These are phyloP conservation scores for Scaptodrosophila latifasciaeformis DNA, from an alignment of 2,888 invertebrate species.

Conservation along the genomic window DNA sequence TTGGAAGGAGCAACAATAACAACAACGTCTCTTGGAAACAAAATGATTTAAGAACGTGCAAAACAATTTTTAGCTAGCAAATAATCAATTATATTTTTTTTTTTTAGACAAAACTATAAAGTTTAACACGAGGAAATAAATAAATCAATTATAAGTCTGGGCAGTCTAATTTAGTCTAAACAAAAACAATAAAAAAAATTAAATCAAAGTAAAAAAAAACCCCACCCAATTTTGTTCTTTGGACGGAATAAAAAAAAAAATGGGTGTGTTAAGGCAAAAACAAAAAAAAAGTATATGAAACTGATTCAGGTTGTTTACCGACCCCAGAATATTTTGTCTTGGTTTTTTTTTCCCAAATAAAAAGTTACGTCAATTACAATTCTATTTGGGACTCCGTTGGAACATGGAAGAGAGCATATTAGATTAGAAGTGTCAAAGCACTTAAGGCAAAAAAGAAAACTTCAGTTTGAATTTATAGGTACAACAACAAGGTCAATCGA, in stretches of 20 bases:
- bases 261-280: conserved; percentile 9
- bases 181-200: conserved; percentile 16
- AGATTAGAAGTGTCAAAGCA: conserved; percentile 28
- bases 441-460: conserved; percentile 29
- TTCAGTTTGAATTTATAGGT: conserved; percentile 51
- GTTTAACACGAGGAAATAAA: conserved; percentile 50
- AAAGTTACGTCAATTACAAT: background rate
- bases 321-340: conserved; percentile 17
- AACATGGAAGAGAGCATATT: conserved; percentile 24
- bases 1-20: conserved; percentile 13
- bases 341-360: conserved; percentile 7
- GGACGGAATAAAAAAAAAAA: background rate
- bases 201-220: conserved; percentile 36
- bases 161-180: conserved; percentile 21
- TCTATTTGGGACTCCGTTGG: too few species aligned
- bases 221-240: conserved; percentile 15
- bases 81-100: conserved; percentile 54
- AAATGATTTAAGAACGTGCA: conserved; percentile 32
- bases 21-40: conserved; percentile 30
- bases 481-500: conserved; percentile 66
- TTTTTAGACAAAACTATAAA: conserved; percentile 16
- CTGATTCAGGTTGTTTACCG: conserved; percentile 21
- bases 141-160: conserved; percentile 37
- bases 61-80: conserved; percentile 18
- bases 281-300: background rate